A percentile compares a stretch with the other conserved stretches of the same genome.
These are phyloP conservation scores for Drosophila obscura DNA, from an alignment of 1,140 invertebrate genomes.

Conservation along the genomic window DNA sequence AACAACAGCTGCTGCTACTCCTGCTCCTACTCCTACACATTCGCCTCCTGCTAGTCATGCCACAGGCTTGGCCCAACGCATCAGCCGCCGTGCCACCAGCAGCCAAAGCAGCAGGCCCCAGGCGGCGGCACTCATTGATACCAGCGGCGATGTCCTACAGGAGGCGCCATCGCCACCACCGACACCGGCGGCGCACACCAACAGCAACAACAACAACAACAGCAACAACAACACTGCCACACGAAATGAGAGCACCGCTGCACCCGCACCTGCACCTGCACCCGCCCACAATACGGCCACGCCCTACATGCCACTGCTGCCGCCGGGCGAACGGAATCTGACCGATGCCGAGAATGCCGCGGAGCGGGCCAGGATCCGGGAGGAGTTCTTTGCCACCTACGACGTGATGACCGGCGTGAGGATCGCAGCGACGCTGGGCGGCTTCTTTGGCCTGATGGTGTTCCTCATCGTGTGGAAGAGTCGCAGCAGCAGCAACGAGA, in stretches of 20 bases:
- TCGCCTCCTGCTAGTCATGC: constrained; percentile 19
- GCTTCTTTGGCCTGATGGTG: constrained; percentile 94
- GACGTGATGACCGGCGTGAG: constrained; percentile 95
- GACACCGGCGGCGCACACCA: constrained; percentile 62
- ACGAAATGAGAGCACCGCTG: constrained; percentile 35
- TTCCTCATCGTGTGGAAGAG: constrained; percentile 94
- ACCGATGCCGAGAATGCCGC: constrained; percentile 66
- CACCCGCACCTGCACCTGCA: constrained; percentile 5
- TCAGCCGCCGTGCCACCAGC: constrained; percentile 46
- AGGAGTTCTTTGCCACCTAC: constrained; percentile 94
- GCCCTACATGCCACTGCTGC: constrained; percentile 66
- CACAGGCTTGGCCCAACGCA: constrained; percentile 32
- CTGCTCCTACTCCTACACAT: not conserved
- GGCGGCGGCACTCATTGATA: constrained; percentile 50
- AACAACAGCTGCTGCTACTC: constrained; percentile 8
- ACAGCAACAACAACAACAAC: constrained; percentile 27
- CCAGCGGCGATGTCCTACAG: constrained; percentile 41
- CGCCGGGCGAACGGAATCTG: constrained; percentile 71
- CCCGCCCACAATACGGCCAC: constrained; percentile 53
- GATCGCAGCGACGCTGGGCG: constrained; percentile 93
- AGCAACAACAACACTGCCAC: constrained; percentile 52
- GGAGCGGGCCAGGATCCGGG: constrained; percentile 87
- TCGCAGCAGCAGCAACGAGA: constrained; percentile 89
- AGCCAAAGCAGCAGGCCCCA: constrained; percentile 36
- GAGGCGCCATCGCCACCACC: constrained; percentile 54